phyloP scores from a whole-genome alignment of 2,113 vertebrate species.

The Amazona vittata region DNA sequence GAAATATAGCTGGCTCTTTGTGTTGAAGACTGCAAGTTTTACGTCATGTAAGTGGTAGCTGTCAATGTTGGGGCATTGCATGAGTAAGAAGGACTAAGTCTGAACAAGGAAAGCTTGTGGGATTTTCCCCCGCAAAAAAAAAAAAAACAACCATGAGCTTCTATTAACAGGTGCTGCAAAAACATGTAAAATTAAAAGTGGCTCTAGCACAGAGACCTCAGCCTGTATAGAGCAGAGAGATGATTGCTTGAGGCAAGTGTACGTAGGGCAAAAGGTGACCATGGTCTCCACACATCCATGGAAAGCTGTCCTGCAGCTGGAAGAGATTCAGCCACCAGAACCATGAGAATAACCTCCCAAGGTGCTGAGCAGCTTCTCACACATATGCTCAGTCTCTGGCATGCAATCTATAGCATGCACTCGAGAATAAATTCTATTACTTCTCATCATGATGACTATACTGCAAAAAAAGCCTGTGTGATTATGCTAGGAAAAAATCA shows the following conservation, averaged over 20 bases:
- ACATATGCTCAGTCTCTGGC: accelerated
- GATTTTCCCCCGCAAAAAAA: accelerated
- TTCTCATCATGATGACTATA: accelerated
- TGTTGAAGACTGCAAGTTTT: accelerated
- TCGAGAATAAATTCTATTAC: neutral
- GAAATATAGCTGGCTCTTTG: neutral
- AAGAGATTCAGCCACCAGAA: accelerated
- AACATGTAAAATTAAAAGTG: accelerated
- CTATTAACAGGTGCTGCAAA: neutral
- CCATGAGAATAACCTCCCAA: accelerated
- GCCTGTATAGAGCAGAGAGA: neutral
- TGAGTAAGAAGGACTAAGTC: neutral
- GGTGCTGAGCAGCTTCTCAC: neutral
- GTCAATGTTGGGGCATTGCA: neutral
- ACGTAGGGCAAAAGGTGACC: accelerated
- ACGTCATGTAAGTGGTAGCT: neutral
- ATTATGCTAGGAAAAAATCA: neutral
- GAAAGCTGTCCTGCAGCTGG: neutral
- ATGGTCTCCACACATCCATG: accelerated
- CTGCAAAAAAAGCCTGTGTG: neutral
- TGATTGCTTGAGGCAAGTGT: accelerated
- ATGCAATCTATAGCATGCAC: accelerated
- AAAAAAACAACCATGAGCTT: accelerated
- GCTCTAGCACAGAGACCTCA: neutral
- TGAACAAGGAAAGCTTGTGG: neutral